A percentile compares a stretch with the other conserved stretches of the same genome.
Conservation (phyloP, 2,113 vertebrate species). For the Sturnira hondurensis region DNA sequence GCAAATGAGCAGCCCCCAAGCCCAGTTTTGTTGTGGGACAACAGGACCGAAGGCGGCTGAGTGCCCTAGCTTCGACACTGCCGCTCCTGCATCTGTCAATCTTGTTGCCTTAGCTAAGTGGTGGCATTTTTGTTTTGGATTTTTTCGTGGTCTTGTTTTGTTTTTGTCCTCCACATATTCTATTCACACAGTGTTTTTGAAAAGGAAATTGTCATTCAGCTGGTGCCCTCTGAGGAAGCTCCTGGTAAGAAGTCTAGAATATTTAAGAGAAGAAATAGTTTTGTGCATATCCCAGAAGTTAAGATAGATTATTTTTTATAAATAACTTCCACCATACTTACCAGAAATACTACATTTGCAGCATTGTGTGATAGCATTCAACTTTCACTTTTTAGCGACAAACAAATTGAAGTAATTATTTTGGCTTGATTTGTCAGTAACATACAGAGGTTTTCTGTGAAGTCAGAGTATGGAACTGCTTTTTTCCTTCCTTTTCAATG, state of each 20-base stretch:
- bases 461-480: neutral
- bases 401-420: slow-evolving; percentile 55
- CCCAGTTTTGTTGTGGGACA: slow-evolving; percentile 8
- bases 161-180: neutral
- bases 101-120: slow-evolving; percentile 33
- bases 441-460: slow-evolving; percentile 34
- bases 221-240: slow-evolving; percentile 44
- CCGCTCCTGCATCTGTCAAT: slow-evolving; percentile 1
- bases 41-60: neutral
- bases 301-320: slow-evolving; percentile 51
- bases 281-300: neutral
- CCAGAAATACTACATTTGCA: slow-evolving; percentile 23
- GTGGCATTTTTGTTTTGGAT: neutral
- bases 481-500: neutral
- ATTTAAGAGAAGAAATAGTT: slow-evolving; percentile 40
- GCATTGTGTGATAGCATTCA: neutral
- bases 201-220: slow-evolving; percentile 38
- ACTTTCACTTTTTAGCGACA: slow-evolving; percentile 10
- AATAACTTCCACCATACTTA: slow-evolving; percentile 19
- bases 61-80: neutral
- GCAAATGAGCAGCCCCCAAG: neutral
- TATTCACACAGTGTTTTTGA: neutral
- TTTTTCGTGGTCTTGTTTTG: neutral
- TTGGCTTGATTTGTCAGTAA: slow-evolving; percentile 64
- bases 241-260: slow-evolving; percentile 21